These are phyloP conservation scores for Ciona savignyi DNA, from an alignment of 23 tunicate species.

Conservation along the genomic window DNA sequence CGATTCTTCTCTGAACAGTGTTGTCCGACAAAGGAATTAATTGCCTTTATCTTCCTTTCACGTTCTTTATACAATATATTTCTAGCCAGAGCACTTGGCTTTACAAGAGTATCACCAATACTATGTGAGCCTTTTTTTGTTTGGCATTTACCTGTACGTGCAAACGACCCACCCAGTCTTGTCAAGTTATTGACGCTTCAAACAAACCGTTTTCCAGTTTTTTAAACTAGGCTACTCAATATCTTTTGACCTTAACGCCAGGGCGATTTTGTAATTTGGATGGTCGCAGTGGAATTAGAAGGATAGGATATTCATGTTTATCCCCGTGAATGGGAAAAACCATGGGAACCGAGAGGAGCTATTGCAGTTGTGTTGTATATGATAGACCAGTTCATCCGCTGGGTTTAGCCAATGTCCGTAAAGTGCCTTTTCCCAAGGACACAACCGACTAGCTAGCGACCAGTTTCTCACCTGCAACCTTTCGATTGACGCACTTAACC, in stretches of 20 bases:
- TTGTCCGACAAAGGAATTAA: conserved; percentile 27
- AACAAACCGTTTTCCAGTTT: conserved; percentile 14
- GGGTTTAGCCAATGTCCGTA: too few relatives aligned
- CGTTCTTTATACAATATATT: conserved; percentile 15
- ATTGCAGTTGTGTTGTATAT: too few relatives aligned
- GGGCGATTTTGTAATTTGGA: conserved; percentile 29
- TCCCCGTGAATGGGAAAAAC: too few relatives aligned
- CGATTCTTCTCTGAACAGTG: conserved; percentile 28
- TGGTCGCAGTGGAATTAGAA: conserved; percentile 30
- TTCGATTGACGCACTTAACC: too few relatives aligned
- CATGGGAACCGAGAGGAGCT: too few relatives aligned
- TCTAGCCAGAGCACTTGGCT: conserved; percentile 41
- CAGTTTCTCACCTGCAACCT: too few relatives aligned
- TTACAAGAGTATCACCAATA: conserved; percentile 47
- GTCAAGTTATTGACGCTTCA: conserved; percentile 32
- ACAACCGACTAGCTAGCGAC: too few relatives aligned
- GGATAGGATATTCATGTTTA: too few relatives aligned
- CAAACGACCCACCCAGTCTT: conserved; percentile 24
- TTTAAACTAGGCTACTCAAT: conserved; percentile 15
- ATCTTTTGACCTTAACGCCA: conserved; percentile 6
- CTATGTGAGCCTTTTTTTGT: conserved; percentile 42
- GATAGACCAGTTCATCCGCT: too few relatives aligned
- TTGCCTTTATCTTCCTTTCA: conserved; percentile 4
- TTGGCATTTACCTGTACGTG: conserved; percentile 5
- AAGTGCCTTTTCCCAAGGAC: too few relatives aligned